These are phyloP conservation scores for Bombylius discolor DNA, from an alignment of 2,888 invertebrate genomes.

Conservation along the genomic window DNA sequence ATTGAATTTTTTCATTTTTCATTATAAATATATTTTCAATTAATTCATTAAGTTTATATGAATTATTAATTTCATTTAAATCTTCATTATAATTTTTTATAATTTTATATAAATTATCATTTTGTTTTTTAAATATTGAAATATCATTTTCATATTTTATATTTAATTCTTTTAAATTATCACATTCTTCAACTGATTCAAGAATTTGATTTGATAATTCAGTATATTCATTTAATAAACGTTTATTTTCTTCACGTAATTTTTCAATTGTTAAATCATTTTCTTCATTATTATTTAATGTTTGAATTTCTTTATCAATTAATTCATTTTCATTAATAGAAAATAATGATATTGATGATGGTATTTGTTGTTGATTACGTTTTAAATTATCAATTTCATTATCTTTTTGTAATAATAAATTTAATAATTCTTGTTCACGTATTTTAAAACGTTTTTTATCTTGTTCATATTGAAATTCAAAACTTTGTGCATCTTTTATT, in stretches of 20 bases:
- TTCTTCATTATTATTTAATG: background rate
- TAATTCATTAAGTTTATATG: background rate
- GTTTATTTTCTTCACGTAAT: background rate
- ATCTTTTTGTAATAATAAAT: conserved; percentile 36
- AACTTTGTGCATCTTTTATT: conserved; percentile 24
- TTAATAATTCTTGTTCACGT: conserved; percentile 44
- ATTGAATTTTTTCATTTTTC: background rate
- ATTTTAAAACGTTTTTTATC: conserved; percentile 40
- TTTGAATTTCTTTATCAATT: too few relatives aligned
- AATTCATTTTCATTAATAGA: background rate
- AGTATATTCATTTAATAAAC: conserved; percentile 41
- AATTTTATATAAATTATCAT: background rate
- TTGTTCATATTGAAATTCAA: conserved; percentile 42
- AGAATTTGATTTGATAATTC: conserved; percentile 44
- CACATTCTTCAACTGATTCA: conserved; percentile 44
- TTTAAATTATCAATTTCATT: conserved; percentile 18
- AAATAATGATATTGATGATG: background rate
- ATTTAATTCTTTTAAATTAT: conserved; percentile 33
- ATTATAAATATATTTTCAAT: background rate
- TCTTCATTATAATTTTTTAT: background rate
- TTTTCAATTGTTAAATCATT: background rate
- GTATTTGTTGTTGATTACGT: background rate
- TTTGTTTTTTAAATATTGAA: background rate
- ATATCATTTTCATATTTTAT: background rate
- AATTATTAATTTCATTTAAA: too few relatives aligned